Evolutionary conservation across 1,140 invertebrate genomes (phyloP).

Genomic region (Myzus persicae): DNA sequence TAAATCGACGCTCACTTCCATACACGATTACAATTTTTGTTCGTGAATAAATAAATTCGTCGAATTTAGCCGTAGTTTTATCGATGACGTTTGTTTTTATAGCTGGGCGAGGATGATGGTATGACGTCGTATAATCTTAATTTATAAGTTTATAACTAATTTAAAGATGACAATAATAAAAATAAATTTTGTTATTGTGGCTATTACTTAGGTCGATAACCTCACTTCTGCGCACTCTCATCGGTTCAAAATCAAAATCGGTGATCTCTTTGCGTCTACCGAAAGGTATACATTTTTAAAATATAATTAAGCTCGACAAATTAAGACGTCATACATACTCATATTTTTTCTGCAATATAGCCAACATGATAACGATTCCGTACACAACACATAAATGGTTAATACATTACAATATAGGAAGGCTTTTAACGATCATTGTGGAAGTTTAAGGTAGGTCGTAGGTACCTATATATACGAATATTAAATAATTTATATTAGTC

Average conservation of each 20-base stretch:
- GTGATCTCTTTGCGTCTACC: background rate
- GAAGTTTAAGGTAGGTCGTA: background rate
- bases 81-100: background rate
- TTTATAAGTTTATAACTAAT: background rate
- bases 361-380: background rate
- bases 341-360: background rate
- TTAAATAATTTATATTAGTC: background rate
- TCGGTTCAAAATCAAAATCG: background rate
- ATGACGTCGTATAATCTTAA: background rate
- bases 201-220: no score
- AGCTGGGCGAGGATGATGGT: background rate
- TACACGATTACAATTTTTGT: background rate
- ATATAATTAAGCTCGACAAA: no score
- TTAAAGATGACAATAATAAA: background rate
- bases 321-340: background rate
- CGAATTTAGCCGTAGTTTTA: background rate
- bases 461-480: no score
- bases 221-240: no score
- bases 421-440: background rate
- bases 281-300: no score
- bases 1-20: no score
- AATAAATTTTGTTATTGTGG: background rate
- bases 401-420: background rate
- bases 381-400: no score
- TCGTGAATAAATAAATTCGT: background rate